Evolutionary conservation across 2,888 invertebrate species (phyloP).

Genomic region (Ganaspis brasiliensis): DNA sequence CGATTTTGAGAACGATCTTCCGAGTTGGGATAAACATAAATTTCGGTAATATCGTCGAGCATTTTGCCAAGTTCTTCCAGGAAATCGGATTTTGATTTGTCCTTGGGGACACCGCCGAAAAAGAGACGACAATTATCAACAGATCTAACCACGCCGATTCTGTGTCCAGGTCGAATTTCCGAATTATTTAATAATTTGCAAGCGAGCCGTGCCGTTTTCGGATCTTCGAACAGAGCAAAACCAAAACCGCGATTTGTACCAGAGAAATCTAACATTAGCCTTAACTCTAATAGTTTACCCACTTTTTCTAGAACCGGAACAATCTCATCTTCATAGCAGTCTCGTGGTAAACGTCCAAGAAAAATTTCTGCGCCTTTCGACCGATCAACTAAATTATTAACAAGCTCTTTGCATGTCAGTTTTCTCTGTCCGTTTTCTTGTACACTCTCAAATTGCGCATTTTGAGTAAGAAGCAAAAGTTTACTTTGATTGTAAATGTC

Average conservation of each 20-base stretch:
- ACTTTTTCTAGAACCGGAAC: slow-evolving; percentile 86
- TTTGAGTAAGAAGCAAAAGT: slow-evolving; percentile 74
- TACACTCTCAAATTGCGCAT: slow-evolving; percentile 84
- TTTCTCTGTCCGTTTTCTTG: slow-evolving; percentile 92
- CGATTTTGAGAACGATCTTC: slow-evolving; percentile 86
- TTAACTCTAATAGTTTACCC: slow-evolving; percentile 82
- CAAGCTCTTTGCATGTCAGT: slow-evolving; percentile 84
- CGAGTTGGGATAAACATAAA: slow-evolving; percentile 85
- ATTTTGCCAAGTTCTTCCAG: slow-evolving; percentile 83
- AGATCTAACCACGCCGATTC: slow-evolving; percentile 89
- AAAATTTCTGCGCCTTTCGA: slow-evolving; percentile 89
- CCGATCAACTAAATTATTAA: slow-evolving; percentile 67
- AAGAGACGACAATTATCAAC: slow-evolving; percentile 92
- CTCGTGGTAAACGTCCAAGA: slow-evolving; percentile 89
- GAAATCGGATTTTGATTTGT: slow-evolving; percentile 86
- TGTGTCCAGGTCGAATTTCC: slow-evolving; percentile 85
- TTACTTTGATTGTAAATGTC: background rate
- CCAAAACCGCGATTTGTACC: slow-evolving; percentile 91
- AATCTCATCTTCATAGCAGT: slow-evolving; percentile 90
- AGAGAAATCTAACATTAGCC: slow-evolving; percentile 92
- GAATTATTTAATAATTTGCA: slow-evolving; percentile 85
- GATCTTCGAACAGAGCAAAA: slow-evolving; percentile 86
- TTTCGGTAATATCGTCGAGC: slow-evolving; percentile 86
- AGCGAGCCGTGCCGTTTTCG: slow-evolving; percentile 85
- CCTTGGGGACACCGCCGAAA: slow-evolving; percentile 88